Conservation (phyloP, 2,888 invertebrate species). For the Dryadula phaetusa region DNA sequence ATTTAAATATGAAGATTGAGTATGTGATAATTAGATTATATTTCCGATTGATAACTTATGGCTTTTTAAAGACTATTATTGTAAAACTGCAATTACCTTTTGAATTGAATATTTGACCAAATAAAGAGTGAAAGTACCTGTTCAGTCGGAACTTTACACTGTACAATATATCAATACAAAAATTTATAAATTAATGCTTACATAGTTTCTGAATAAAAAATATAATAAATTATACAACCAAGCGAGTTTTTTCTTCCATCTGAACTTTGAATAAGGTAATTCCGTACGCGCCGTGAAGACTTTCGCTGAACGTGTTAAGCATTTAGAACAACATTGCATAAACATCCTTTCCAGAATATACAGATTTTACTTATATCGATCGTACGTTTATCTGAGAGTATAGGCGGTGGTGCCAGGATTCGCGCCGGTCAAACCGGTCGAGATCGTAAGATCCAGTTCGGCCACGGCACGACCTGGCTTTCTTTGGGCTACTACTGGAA, state of each 20-base stretch:
- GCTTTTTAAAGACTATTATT: not conserved
- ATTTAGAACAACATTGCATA: slow-evolving; percentile 37
- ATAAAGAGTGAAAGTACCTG: too few relatives aligned
- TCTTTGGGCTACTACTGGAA: slow-evolving; percentile 61
- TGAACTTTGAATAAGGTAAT: slow-evolving; percentile 9
- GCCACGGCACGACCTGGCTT: slow-evolving; percentile 66
- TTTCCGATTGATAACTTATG: not conserved
- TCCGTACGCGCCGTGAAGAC: slow-evolving; percentile 27
- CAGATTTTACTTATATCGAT: slow-evolving; percentile 36
- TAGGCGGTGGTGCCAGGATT: slow-evolving; percentile 63
- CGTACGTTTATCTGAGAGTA: slow-evolving; percentile 25
- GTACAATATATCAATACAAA: too few relatives aligned
- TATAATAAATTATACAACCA: not conserved
- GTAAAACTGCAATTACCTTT: not conserved
- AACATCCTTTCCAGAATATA: slow-evolving; percentile 36
- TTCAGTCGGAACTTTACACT: too few relatives aligned
- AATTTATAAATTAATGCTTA: not conserved
- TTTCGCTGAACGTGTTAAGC: slow-evolving; percentile 40
- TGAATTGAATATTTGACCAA: too few relatives aligned
- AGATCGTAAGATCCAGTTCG: slow-evolving; percentile 76
- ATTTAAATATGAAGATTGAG: not conserved
- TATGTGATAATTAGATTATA: not conserved
- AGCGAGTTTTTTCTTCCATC: slow-evolving; percentile 4
- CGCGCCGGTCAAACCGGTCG: slow-evolving; percentile 79
- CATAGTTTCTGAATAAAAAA: not conserved